Evolutionary conservation across 2,888 invertebrate genomes (phyloP), one percentile per base, ranked within the genome.

Genomic region (Caenorhabditis wallacei): DNA sequence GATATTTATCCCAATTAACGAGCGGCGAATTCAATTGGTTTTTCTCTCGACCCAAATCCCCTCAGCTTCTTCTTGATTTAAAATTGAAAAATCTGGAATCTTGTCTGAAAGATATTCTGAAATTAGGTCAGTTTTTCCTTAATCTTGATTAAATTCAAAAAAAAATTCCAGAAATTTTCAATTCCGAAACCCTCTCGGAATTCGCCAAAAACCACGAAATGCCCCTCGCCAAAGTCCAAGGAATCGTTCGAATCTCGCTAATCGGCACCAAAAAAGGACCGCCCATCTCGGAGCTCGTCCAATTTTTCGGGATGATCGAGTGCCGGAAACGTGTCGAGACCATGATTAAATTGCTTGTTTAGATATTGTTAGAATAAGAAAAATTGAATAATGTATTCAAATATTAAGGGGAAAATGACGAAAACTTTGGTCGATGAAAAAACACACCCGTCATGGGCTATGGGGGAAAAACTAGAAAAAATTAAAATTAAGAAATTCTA

Each of bases 221-320:
- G 13, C 22, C 80, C 2, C 63, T 80, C 24, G 56, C 79, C 16
- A 86, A 86, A 43, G 43, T 86, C 22, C 70, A 86, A 54, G 74
- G 66, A 59, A 70, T 89, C 43, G 43, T 87, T 20, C 63, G 90
- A 18, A 82, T 87, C 18, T 71, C 88, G 3, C 48, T 91, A 26
- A 89, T 90, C 56, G 90, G 89, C 80, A 79, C 81, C 37, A 82
- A 80, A 56, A 86, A 82, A 22, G 91, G 91, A 46, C 91, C 91
- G n/a, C 91, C 91, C 2, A 84, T 91, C 35, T 66, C 83, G 22
- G 91, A 91, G 48, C 80, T 91, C 20, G 61, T 88, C 53, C 82
- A 85, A 13, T 91, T 91, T 83, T 88, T 90, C 30, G 88, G 87
- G 18, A 56, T 64, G 8, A 59, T 76, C 8, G 90, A 90, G 61